Evolutionary conservation across 2,888 invertebrate genomes (phyloP), one percentile per base, ranked within the genome.

Genomic region (Lepidocyrtoides sp.): DNA sequence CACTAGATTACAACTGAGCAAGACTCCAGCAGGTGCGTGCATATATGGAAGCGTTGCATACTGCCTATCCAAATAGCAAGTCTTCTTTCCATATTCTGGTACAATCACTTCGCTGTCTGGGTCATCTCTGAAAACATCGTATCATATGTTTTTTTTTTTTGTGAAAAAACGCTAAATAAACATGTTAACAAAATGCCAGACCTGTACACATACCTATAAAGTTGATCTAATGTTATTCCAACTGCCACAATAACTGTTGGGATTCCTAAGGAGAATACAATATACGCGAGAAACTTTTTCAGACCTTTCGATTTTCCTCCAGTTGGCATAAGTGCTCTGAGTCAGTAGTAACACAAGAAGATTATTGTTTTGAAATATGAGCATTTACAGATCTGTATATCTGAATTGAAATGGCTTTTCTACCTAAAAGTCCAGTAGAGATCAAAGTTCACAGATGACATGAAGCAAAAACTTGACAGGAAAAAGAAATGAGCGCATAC

Each of bases 371-470:
- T 2, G n/a, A 36, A 36, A n/a, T n/a, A n/a, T n/a, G n/a, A n/a
- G n/a, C n/a, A n/a, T n/a, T n/a, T n/a, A n/a, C n/a, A n/a, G n/a
- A n/a, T n/a, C n/a, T n/a, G n/a, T n/a, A n/a, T 17, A 44, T 23
- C 20, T 75, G 3, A 23, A 51, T 51, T 26, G 26, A 48, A 48
- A 12, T 44, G 14, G 17, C 32, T 51, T 7, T 0, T 57, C 3
- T 69, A 93, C 93, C 93, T 89, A 48, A 94, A 94, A n/a, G 93
- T 94, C 89, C 92, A 92, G 92, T 93, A 94, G n/a, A 94, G 87
- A 63, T 94, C 94, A 88, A 93, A 94, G 48, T 94, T 94, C 0
- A 94, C 92, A 8, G 91, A 72, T 20, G 89, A 91, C 92, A 94
- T 92, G 92, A 93, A 94, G 51, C 93, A 93, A 77, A 94, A 94